Percentiles rank a stretch among this genome's conserved stretches.
Conservation (phyloP, 2,888 invertebrate species). For the Unio pictorum region DNA sequence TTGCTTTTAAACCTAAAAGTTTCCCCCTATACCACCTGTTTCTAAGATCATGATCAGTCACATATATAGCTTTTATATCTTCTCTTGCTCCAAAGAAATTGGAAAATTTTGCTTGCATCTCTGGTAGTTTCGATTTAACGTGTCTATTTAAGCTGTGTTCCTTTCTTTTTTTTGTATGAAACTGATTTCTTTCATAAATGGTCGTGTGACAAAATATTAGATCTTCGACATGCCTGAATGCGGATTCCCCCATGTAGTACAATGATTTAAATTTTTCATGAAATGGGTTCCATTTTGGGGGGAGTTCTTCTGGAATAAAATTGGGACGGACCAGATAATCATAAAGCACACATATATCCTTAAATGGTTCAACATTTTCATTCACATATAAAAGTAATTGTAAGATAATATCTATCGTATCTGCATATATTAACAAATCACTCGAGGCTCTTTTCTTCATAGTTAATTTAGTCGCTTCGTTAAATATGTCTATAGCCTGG, state of each 20-base stretch:
- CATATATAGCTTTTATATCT: too few relatives aligned
- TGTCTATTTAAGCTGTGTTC: constrained; percentile 5
- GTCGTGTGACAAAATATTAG: constrained; percentile 9
- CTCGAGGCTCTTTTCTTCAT: not conserved
- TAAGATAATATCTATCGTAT: not conserved
- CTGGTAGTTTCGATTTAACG: constrained; percentile 1
- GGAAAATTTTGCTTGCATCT: not conserved
- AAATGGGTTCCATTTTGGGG: constrained; percentile 1
- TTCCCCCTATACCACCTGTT: too few relatives aligned
- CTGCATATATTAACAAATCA: not conserved
- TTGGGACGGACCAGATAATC: constrained; percentile 2
- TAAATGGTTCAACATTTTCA: not conserved
- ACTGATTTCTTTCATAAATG: constrained; percentile 1
- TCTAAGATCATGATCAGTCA: rapidly evolving
- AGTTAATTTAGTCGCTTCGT: not conserved
- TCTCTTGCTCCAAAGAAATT: constrained; percentile 4
- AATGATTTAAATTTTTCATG: constrained; percentile 1
- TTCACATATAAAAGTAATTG: not conserved
- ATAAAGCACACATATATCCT: not conserved
- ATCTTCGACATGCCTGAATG: constrained; percentile 7
- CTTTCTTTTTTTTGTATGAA: not conserved
- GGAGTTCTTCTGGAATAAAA: constrained; percentile 5
- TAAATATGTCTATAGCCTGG: constrained; percentile 7
- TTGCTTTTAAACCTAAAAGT: too few relatives aligned
- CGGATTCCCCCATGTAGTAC: not conserved